phyloP scores from a whole-genome alignment of 2,888 invertebrate species.

The Brachylomia viminalis region DNA sequence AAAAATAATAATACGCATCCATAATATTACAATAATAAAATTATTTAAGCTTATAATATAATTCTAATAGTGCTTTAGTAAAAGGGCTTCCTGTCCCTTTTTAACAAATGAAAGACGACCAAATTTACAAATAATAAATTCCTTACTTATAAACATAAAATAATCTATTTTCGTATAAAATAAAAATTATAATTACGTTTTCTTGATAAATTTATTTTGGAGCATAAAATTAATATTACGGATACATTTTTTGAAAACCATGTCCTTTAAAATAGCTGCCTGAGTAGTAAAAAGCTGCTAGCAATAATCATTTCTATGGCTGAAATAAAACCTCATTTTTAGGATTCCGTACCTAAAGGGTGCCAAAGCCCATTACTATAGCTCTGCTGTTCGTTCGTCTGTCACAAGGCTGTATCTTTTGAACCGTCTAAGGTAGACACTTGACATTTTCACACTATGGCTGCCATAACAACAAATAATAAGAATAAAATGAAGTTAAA shows the following conservation, averaged over 20 bases:
- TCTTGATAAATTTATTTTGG: slow-evolving; percentile 21
- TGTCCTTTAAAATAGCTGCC: not conserved
- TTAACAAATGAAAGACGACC: slow-evolving; percentile 51
- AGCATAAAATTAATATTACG: slow-evolving; percentile 2
- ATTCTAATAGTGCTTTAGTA: slow-evolving; percentile 41
- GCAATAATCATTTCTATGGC: not conserved
- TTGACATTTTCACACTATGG: not conserved
- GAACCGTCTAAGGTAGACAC: not conserved
- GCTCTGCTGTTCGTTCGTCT: not conserved
- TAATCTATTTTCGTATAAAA: slow-evolving; percentile 31
- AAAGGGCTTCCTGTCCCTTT: slow-evolving; percentile 34
- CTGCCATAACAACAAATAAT: not conserved
- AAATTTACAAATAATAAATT: slow-evolving; percentile 61
- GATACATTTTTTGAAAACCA: not conserved
- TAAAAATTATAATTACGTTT: slow-evolving; percentile 4
- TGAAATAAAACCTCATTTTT: not conserved
- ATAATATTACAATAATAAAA: slow-evolving; percentile 54
- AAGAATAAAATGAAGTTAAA: too few species aligned
- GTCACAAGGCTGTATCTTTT: not conserved
- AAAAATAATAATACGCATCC: slow-evolving; percentile 59
- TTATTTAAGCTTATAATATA: slow-evolving; percentile 47
- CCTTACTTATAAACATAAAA: slow-evolving; percentile 14
- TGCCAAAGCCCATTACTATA: not conserved
- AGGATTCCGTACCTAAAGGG: not conserved
- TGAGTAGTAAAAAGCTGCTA: not conserved